Evolutionary conservation across 2,113 vertebrate species (phyloP).

Genomic region (Alethe diademata): DNA sequence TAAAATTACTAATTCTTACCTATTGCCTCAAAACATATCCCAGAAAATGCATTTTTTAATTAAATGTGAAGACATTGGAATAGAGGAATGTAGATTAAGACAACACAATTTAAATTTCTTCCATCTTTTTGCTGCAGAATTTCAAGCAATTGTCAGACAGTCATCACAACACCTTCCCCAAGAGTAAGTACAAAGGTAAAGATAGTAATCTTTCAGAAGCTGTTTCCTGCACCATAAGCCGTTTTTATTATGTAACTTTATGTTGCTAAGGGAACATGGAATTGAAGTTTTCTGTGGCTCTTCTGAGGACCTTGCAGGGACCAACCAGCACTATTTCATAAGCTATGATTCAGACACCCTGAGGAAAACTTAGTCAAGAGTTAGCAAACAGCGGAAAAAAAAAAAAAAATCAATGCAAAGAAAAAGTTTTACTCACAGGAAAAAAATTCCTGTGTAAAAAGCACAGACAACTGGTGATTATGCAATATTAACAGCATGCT

Average conservation of each 20-base stretch:
- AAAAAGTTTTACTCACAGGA: not conserved
- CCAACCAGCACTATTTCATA: not conserved
- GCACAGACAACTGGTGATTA: not conserved
- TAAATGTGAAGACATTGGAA: not conserved
- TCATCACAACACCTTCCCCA: not conserved
- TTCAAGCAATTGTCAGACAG: not conserved
- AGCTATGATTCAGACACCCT: not conserved
- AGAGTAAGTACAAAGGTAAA: not conserved
- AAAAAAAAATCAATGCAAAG: not conserved
- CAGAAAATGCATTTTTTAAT: not conserved
- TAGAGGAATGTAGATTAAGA: not conserved
- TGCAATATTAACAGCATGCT: not conserved
- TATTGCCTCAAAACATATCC: not conserved
- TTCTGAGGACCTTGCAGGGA: not conserved
- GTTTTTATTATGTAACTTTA: not conserved
- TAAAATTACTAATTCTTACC: not conserved
- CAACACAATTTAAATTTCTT: not conserved
- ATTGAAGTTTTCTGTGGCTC: not conserved
- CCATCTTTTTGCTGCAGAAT: not conserved
- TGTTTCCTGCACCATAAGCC: not conserved
- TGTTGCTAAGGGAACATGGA: not conserved
- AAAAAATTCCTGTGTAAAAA: not conserved
- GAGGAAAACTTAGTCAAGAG: not conserved
- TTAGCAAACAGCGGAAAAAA: fast-evolving
- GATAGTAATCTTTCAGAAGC: not conserved